Conservation (phyloP, 2,888 invertebrate genomes). For the Crossocerus cetratus region DNA sequence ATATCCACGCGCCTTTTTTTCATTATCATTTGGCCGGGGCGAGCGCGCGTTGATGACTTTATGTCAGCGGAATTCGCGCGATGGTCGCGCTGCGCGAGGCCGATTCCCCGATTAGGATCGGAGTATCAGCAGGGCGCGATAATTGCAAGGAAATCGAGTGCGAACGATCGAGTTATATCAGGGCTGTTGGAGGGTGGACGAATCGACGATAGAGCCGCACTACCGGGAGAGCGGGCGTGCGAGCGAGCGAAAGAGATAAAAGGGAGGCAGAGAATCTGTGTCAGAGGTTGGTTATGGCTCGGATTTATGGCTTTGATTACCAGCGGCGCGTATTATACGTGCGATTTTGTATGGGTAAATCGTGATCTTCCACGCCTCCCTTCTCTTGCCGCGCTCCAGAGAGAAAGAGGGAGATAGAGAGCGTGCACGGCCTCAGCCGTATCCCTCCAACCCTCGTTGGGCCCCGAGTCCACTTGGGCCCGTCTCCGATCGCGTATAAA, state of each 20-base stretch:
- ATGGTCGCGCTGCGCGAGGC: no score
- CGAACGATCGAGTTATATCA: constrained; percentile 47
- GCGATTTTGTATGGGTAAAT: constrained; percentile 70
- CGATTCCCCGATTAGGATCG: no score
- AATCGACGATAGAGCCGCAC: constrained; percentile 3
- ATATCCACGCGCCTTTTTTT: no score
- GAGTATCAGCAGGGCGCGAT: constrained; percentile 7
- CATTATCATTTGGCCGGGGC: no score
- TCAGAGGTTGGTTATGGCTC: constrained; percentile 67
- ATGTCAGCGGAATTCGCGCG: no score
- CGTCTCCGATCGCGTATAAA: constrained; percentile 60
- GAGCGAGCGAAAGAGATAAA: constrained; percentile 44
- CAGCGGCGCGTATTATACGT: constrained; percentile 56
- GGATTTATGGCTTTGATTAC: constrained; percentile 72
- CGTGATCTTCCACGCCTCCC: constrained; percentile 72
- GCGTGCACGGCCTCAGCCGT: neutral
- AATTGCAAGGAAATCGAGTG: constrained; percentile 60
- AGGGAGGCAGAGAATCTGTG: constrained; percentile 59
- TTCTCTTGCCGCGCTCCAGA: constrained; percentile 40
- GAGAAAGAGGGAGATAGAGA: neutral
- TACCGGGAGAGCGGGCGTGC: constrained; percentile 21
- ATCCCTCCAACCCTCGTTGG: constrained; percentile 20
- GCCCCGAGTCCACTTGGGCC: constrained; percentile 3
- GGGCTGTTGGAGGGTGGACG: constrained; percentile 5
- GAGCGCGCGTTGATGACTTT: no score